Base-by-base conservation (phyloP, 2,888 invertebrate genomes). In the Netelia melanura region DNA sequence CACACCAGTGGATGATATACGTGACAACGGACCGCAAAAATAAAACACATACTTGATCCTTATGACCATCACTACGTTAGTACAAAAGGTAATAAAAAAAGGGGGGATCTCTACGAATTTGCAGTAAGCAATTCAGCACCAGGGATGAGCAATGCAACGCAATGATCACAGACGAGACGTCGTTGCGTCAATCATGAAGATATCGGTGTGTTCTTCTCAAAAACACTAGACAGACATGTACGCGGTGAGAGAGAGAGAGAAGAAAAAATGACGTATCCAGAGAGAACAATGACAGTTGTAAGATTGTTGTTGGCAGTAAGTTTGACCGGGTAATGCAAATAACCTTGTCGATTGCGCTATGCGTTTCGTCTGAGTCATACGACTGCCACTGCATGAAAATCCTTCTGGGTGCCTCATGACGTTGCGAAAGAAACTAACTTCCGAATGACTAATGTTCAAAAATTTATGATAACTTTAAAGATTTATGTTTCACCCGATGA, bases 261-360 rank as follows among this genome's bases (percentile, higher is more conserved):
- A 30, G 5, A 58, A 61, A 52, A 21, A 25, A 38, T 48, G 5
- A 6, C 52, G 30, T 23, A 11, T 62, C n/a, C 62, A 30, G 23
- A 62, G 44, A 48, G 56, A 44, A 58, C 25, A 78, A 77, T 30
- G 52, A 61, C 25, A 80, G 74, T 80, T 64, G 64, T 38, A 23
- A 70, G 77, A 71, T 58, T 80, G 72, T 72, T 75, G 67, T 72
- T 75, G 67, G 74, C 64, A 48, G 43, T 56, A 5, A 43, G 17
- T 72, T 56, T 58, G 75, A 71, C 52, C 84, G 86, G 86, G 64
- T 85, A 88, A 84, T 89, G 88, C 90, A 87, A 92, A 90, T 92
- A 92, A 92, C 92, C 92, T 92, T 92, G 92, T 85, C 86, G 89
- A 90, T 90, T 89, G 90, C 87, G 90, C 88, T 89, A 89, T 88